Evolutionary conservation across 2,797 vertebrate species (phyloP).

Genomic region (Eulemur coronatus): DNA sequence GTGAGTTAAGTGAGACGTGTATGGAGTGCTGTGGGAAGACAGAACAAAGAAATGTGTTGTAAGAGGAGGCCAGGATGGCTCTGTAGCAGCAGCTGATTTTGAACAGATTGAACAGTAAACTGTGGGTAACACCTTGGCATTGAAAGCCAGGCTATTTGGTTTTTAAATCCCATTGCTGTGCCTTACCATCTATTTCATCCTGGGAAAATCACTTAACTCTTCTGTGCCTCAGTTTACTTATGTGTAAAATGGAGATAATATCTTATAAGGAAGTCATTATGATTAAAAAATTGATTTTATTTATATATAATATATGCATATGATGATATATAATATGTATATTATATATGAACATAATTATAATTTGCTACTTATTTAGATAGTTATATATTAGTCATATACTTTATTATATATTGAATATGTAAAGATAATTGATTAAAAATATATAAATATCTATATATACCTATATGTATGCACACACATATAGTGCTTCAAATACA

Average conservation of each 20-base stretch:
- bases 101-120: background rate
- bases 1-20: background rate
- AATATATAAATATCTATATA: background rate
- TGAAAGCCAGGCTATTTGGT: background rate
- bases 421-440: background rate
- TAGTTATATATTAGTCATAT: background rate
- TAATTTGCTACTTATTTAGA: background rate
- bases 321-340: background rate
- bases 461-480: background rate
- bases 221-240: background rate
- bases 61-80: background rate
- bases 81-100: background rate
- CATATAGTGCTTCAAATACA: background rate
- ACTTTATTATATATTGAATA: background rate
- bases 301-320: background rate
- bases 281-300: background rate
- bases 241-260: conserved; percentile 7
- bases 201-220: background rate
- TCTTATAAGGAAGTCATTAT: background rate
- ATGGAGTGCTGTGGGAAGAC: background rate
- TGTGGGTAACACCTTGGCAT: background rate
- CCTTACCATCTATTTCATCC: background rate
- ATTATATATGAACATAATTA: background rate
- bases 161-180: background rate
- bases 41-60: background rate